These are phyloP conservation scores for Diarsia mendica DNA, from an alignment of 2,888 invertebrate genomes.

Conservation along the genomic window DNA sequence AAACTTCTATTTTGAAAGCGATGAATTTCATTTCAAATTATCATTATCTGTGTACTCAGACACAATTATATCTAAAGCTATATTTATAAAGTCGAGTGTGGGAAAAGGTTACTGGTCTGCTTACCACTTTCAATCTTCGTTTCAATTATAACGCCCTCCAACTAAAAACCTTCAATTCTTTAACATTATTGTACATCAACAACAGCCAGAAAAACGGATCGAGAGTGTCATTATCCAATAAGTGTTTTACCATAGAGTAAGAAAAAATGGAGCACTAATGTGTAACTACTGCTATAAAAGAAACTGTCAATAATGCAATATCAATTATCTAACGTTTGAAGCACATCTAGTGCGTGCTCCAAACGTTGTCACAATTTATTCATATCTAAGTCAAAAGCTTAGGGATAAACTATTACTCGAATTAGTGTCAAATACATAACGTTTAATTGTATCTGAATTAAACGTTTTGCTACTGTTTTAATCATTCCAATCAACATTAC, in stretches of 20 bases:
- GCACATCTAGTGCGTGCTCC: background rate
- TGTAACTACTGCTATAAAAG: background rate
- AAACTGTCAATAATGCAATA: background rate
- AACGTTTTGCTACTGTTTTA: no score
- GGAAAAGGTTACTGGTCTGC: conserved; percentile 31
- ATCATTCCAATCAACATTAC: no score
- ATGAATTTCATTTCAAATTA: background rate
- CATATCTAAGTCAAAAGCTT: background rate
- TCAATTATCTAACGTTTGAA: background rate
- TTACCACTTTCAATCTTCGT: conserved; percentile 36
- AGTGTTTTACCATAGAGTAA: conserved; percentile 27
- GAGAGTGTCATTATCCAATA: conserved; percentile 38
- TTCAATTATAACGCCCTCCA: conserved; percentile 55
- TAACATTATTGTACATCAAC: conserved; percentile 50
- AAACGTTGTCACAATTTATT: background rate
- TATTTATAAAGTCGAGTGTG: conserved; percentile 36
- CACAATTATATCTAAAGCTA: background rate
- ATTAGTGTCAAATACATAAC: background rate
- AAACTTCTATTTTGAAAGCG: background rate
- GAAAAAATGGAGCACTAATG: conserved; percentile 31
- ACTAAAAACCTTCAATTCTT: conserved; percentile 50
- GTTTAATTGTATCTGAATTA: background rate
- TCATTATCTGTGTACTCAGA: conserved; percentile 1
- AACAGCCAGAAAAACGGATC: conserved; percentile 44
- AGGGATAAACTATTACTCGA: no score